A percentile compares a stretch with the other conserved stretches of the same genome.
phyloP scores from a whole-genome alignment of 2,113 vertebrate genomes.

The Ornithorhynchus anatinus region DNA sequence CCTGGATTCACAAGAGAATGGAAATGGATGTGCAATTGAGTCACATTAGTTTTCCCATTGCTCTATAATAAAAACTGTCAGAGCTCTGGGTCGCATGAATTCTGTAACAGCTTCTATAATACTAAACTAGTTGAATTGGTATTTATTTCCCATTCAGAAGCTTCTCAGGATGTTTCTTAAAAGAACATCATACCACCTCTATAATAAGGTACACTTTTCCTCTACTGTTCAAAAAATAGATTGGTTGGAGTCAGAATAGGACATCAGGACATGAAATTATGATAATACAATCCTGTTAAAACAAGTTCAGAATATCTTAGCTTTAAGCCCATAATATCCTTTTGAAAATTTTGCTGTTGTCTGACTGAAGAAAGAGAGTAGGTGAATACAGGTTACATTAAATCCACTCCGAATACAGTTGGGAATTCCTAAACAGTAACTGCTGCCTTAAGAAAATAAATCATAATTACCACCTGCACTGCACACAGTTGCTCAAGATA shows the following conservation, averaged over 20 bases:
- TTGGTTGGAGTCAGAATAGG: neutral
- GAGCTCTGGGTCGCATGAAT: too few species aligned
- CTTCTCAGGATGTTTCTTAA: neutral
- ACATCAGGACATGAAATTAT: neutral
- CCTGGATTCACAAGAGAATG: neutral
- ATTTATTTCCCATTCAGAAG: neutral
- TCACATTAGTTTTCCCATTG: too few species aligned
- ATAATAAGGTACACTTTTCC: neutral
- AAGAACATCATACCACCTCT: neutral
- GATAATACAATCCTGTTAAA: conserved; percentile 32
- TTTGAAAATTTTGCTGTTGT: neutral
- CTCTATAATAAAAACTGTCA: too few species aligned
- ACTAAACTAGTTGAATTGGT: neutral
- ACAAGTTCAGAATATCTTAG: neutral
- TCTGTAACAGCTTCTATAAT: neutral
- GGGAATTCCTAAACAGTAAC: neutral
- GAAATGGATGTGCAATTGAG: too few species aligned
- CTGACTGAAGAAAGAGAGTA: neutral
- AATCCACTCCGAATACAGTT: neutral
- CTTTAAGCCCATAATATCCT: neutral
- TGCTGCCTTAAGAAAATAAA: neutral
- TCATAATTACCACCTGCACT: neutral
- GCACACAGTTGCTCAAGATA: too few species aligned
- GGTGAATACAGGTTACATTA: neutral
- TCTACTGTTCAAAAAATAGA: neutral